These are phyloP conservation scores for Lysandra bellargus DNA, from an alignment of 2,888 invertebrate species.

Conservation along the genomic window DNA sequence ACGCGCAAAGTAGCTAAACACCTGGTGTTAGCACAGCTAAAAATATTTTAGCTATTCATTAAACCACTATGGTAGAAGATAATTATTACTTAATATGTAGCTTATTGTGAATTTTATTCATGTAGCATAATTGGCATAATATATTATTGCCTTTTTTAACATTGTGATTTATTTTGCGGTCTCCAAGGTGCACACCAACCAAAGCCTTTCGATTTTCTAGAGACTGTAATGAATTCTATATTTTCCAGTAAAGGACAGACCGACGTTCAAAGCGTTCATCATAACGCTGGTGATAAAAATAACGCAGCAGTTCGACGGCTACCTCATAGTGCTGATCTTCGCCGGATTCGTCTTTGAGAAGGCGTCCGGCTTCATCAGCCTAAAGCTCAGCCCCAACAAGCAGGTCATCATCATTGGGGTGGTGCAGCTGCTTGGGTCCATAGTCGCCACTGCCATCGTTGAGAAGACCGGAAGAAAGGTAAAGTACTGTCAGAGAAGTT, in stretches of 20 bases:
- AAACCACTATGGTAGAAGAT: no score
- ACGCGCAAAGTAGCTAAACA: background rate
- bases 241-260: slow-evolving; percentile 62
- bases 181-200: no score
- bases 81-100: no score
- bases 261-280: slow-evolving; percentile 70
- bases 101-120: no score
- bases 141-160: no score
- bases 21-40: background rate
- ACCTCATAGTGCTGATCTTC: slow-evolving; percentile 71
- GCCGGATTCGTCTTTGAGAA: slow-evolving; percentile 66
- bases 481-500: no score
- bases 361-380: slow-evolving; percentile 61
- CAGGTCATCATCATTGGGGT: slow-evolving; percentile 70
- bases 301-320: slow-evolving; percentile 72
- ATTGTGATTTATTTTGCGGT: no score
- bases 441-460: slow-evolving; percentile 65
- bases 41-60: background rate
- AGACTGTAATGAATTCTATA: slow-evolving; percentile 1
- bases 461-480: slow-evolving; percentile 75
- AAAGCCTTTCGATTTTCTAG: background rate
- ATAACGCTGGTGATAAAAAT: slow-evolving; percentile 71
- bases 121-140: no score
- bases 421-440: slow-evolving; percentile 66
- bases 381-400: slow-evolving; percentile 67